Conservation (phyloP, 2,888 invertebrate genomes). For the Andrena flavipes region DNA sequence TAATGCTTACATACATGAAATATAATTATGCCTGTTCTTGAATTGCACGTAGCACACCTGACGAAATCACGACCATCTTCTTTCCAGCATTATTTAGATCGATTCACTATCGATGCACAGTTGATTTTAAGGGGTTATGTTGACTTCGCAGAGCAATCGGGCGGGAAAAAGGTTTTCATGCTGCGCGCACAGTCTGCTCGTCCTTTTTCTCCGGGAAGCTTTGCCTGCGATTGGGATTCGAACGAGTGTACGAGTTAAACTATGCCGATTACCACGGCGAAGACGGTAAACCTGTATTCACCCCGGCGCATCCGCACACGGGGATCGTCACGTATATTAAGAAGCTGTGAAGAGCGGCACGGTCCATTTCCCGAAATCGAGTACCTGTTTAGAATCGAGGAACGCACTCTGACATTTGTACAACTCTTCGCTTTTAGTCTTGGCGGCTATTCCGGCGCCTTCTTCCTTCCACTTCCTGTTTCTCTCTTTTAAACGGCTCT, state of each 20-base stretch:
- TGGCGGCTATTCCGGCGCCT: not conserved
- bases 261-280: conserved; percentile 89
- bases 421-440: conserved; percentile 7
- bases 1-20: not conserved
- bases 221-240: conserved; percentile 90
- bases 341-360: conserved; percentile 42
- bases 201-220: conserved; percentile 92
- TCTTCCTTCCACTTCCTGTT: not conserved
- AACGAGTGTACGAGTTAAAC: conserved; percentile 88
- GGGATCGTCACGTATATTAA: conserved; percentile 87
- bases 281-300: conserved; percentile 87
- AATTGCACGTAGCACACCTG: no score
- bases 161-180: conserved; percentile 85
- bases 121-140: conserved; percentile 4
- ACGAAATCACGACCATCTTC: no score
- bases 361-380: conserved; percentile 4
- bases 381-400: conserved; percentile 37
- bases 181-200: conserved; percentile 90
- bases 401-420: conserved; percentile 35
- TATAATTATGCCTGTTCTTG: no score
- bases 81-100: not conserved
- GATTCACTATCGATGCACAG: not conserved
- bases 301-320: conserved; percentile 89
- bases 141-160: conserved; percentile 87
- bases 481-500: not conserved